A percentile compares a stretch with the other conserved stretches of the same genome.
phyloP scores from a whole-genome alignment of 92 coral and sea anemone species.

The Umimayanthus chanpuru region DNA sequence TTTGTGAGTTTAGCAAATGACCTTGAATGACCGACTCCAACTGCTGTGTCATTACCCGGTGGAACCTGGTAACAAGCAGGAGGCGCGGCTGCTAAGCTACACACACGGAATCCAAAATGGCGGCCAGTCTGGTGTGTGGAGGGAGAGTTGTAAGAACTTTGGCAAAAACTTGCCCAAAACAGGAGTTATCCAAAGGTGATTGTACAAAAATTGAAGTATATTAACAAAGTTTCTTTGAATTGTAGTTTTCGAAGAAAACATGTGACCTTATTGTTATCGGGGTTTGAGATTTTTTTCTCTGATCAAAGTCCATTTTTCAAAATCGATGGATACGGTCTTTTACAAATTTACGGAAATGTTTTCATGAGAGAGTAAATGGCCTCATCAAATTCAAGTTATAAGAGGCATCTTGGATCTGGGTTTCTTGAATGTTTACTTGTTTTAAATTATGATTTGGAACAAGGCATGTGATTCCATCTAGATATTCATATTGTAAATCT shows the following conservation, averaged over 20 bases:
- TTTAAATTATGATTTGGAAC: too few species aligned
- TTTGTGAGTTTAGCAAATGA: not conserved
- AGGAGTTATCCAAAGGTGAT: slow-evolving; percentile 62
- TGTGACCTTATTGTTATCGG: not conserved
- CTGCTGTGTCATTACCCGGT: not conserved
- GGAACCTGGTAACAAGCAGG: slow-evolving; percentile 45
- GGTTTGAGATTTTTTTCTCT: not conserved
- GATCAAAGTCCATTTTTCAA: slow-evolving; percentile 37
- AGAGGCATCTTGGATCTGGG: not conserved
- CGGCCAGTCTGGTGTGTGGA: slow-evolving; percentile 83
- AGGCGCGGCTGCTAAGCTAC: slow-evolving; percentile 75
- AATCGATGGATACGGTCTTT: not conserved
- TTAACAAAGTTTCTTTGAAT: not conserved
- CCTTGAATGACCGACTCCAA: slow-evolving; percentile 56
- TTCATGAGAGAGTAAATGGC: slow-evolving; percentile 54
- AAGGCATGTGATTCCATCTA: too few species aligned
- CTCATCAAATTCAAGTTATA: slow-evolving; percentile 53
- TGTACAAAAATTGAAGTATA: not conserved
- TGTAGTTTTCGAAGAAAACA: not conserved
- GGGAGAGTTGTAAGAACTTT: slow-evolving; percentile 75
- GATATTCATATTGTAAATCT: too few species aligned
- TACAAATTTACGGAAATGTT: not conserved
- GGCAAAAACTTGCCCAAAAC: slow-evolving; percentile 63
- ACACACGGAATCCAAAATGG: slow-evolving; percentile 78
- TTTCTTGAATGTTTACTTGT: too few species aligned